phyloP scores from a whole-genome alignment of 2,113 vertebrate genomes.

The Pseudopodoces humilis region DNA sequence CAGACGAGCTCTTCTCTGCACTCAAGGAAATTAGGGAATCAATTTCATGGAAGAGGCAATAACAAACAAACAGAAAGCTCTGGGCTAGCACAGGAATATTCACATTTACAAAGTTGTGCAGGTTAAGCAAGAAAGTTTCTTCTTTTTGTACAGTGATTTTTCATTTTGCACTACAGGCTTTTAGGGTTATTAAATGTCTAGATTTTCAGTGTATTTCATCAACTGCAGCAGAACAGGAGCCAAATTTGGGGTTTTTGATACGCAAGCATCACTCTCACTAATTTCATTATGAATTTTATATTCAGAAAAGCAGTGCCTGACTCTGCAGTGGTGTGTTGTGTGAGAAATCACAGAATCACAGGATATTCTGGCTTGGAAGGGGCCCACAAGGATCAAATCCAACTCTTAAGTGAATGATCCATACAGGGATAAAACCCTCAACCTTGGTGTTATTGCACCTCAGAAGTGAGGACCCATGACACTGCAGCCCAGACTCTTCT shows the following conservation, averaged over 20 bases:
- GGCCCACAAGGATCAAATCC: background rate
- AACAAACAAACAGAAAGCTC: slow-evolving; percentile 15
- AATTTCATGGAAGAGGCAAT: background rate
- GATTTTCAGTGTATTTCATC: slow-evolving; percentile 30
- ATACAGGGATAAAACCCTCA: too few relatives aligned
- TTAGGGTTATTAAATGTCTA: slow-evolving; percentile 58
- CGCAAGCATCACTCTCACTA: background rate
- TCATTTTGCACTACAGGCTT: slow-evolving; percentile 42
- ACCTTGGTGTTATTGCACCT: background rate
- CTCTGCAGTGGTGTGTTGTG: background rate
- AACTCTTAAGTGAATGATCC: background rate
- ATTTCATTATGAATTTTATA: slow-evolving; percentile 15
- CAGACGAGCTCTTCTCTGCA: slow-evolving; percentile 4
- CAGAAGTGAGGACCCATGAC: background rate
- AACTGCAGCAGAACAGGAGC: background rate
- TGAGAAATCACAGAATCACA: background rate
- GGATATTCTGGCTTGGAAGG: background rate
- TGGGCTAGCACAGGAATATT: background rate
- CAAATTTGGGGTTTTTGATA: background rate
- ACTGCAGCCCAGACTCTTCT: background rate
- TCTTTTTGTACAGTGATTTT: background rate
- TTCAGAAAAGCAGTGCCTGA: background rate
- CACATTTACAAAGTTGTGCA: background rate
- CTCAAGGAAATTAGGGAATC: slow-evolving; percentile 47
- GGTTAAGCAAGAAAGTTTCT: slow-evolving; percentile 41